Percentiles rank a stretch among this genome's conserved stretches.
Conservation (phyloP, 2,888 invertebrate species). For the Lithosia quadra region DNA sequence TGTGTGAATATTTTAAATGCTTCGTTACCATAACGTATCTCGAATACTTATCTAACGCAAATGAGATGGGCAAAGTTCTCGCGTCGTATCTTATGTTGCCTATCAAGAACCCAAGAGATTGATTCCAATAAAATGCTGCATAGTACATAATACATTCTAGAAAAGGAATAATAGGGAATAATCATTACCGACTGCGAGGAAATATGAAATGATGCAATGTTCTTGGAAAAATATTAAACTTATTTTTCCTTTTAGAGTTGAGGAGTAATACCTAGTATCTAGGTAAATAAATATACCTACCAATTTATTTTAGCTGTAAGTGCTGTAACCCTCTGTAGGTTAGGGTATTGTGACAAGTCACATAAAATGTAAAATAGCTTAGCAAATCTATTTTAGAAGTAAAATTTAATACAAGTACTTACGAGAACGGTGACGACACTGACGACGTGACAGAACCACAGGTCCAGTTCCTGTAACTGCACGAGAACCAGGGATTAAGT, state of each 20-base stretch:
- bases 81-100: slow-evolving; percentile 13
- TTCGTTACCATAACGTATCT: slow-evolving; percentile 30
- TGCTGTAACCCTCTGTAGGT: too few species aligned
- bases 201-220: slow-evolving; percentile 18
- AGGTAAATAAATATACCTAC: too few species aligned
- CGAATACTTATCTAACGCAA: slow-evolving; percentile 18
- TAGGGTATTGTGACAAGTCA: too few species aligned
- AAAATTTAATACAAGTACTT: too few species aligned
- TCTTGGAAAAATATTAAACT: slow-evolving; percentile 4
- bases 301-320: background rate
- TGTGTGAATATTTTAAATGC: slow-evolving; percentile 24
- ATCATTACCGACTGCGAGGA: slow-evolving; percentile 46
- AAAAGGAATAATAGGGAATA: too few species aligned
- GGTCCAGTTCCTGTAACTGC: too few species aligned
- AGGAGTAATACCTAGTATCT: background rate
- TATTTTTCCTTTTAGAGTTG: background rate
- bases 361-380: too few species aligned
- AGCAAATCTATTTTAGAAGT: too few species aligned
- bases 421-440: too few species aligned
- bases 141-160: slow-evolving; percentile 49
- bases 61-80: background rate
- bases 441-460: too few species aligned
- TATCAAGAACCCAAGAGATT: slow-evolving; percentile 50
- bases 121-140: slow-evolving; percentile 35
- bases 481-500: too few species aligned